These are phyloP conservation scores for Neolamprologus ventralis DNA, from an alignment of 2,113 vertebrate species.

Conservation along the genomic window DNA sequence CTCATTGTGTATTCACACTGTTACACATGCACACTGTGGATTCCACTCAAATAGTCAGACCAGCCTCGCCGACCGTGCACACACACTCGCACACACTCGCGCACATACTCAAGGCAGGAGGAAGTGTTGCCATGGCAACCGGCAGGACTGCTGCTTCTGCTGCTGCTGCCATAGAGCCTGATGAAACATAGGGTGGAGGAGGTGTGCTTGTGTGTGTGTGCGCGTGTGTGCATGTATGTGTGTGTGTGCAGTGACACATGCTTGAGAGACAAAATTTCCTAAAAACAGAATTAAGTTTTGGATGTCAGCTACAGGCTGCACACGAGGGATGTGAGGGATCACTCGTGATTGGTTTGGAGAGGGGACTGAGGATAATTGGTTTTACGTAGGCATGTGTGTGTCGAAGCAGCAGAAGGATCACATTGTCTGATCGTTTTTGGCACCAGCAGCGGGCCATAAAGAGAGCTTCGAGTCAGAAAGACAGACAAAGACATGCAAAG, in stretches of 20 bases:
- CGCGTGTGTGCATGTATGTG: neutral
- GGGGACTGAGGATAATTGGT: constrained; percentile 25
- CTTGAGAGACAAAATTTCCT: neutral
- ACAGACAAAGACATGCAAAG: neutral
- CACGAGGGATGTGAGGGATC: neutral
- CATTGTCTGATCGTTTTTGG: constrained; percentile 42
- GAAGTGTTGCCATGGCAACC: constrained; percentile 78
- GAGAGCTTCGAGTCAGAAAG: constrained; percentile 33
- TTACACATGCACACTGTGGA: constrained; percentile 38
- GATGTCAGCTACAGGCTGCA: neutral
- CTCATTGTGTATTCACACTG: constrained; percentile 49
- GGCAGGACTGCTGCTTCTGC: constrained; percentile 59
- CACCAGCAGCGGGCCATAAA: constrained; percentile 18
- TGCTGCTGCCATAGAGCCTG: constrained; percentile 42
- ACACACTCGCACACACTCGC: neutral
- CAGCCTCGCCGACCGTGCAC: neutral
- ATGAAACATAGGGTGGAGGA: constrained; percentile 48
- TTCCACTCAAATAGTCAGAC: constrained; percentile 29
- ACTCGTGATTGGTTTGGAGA: neutral
- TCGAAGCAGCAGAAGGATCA: constrained; percentile 24
- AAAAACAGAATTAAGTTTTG: neutral
- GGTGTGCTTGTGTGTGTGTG: neutral
- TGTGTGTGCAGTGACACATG: neutral
- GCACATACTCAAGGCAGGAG: constrained; percentile 50
- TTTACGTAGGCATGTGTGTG: constrained; percentile 9